Evolutionary conservation across 2,113 vertebrate species (phyloP).

Genomic region (Crocuta crocuta): DNA sequence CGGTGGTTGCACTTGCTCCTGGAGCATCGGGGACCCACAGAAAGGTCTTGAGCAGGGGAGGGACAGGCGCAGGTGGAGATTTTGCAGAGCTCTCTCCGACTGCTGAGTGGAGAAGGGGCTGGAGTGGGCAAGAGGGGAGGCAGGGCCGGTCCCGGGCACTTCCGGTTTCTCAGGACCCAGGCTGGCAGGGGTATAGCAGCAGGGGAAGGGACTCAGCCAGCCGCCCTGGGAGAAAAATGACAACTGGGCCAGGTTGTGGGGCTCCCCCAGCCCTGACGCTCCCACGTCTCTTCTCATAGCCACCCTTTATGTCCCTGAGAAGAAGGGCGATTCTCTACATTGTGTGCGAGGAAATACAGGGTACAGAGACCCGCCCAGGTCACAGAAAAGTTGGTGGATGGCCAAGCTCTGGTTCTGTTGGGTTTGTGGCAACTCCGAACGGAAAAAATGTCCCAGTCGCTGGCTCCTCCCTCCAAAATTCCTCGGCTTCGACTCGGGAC

Average conservation of each 20-base stretch:
- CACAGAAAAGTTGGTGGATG: not conserved
- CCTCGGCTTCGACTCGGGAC: not conserved
- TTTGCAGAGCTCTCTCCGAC: not conserved
- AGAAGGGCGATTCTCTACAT: not conserved
- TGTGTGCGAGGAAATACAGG: not conserved
- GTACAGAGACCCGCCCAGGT: not conserved
- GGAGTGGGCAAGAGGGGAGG: constrained; percentile 65
- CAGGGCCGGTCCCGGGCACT: constrained; percentile 85
- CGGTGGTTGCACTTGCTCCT: not conserved
- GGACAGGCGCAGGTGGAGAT: not conserved
- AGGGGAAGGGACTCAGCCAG: not conserved
- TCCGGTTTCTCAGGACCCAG: not conserved
- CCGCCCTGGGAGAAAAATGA: not conserved
- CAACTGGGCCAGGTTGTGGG: not conserved
- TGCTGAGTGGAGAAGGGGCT: not conserved
- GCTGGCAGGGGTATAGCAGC: rapidly evolving
- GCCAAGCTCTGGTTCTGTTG: not conserved
- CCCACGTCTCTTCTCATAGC: not conserved
- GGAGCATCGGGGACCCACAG: not conserved
- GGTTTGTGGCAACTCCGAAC: not conserved
- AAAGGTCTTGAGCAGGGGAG: not conserved
- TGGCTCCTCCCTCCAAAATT: not conserved
- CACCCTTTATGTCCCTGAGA: not conserved
- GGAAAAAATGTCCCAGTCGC: not conserved
- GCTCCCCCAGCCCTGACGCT: not conserved